Evolutionary conservation across 2,797 vertebrate genomes (phyloP), one percentile per base, ranked within the genome.

Genomic region (Rhinoraja longicauda): DNA sequence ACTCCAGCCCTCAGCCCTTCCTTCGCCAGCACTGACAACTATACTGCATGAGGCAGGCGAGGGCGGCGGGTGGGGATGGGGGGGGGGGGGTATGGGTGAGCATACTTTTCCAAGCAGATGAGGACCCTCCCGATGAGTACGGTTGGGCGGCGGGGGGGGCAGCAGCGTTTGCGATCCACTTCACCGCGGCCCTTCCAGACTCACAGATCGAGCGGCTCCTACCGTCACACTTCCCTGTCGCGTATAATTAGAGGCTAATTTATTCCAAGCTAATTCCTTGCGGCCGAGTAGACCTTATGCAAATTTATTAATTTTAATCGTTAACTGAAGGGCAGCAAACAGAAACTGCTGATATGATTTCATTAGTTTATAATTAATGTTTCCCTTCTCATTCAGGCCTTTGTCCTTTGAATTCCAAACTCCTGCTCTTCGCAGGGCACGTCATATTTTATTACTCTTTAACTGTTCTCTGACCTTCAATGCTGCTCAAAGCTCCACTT

Each of bases 241-340:
- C 6, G 29, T 88, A 88, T 88, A 88, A 88, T 67, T 36, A 36
- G 59, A 88, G 59, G 7, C 59, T 64, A 88, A 88, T 88, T 67
- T 88, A 88, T n/a, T 67, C 7, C 10, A 21, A 67, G 84, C n/a
- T 62, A 67, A 67, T 36, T 88, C 64, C 84, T 67, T 36, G 84
- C n/a, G 8, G n/a, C n/a, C 67, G 62, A 67, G n/a, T 88, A 1
- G 81, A 21, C 84, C 84, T 67, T 36, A 88, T 88, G 17, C n/a
- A 36, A 36, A 67, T 67, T 17, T 64, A 36, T 59, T 84, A 59
- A 59, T 84, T 84, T 29, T 29, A 84, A 59, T 84, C 26, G 59
- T n/a, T 84, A 84, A 84, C 81, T 59, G 53, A 84, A 84, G 45
- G 81, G 81, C 45, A 84, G 81, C 53, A 84, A 84, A 84, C 81